Evolutionary conservation across 92 coral and sea anemone species (phyloP).

Genomic region (Palythoa caribaeorum): DNA sequence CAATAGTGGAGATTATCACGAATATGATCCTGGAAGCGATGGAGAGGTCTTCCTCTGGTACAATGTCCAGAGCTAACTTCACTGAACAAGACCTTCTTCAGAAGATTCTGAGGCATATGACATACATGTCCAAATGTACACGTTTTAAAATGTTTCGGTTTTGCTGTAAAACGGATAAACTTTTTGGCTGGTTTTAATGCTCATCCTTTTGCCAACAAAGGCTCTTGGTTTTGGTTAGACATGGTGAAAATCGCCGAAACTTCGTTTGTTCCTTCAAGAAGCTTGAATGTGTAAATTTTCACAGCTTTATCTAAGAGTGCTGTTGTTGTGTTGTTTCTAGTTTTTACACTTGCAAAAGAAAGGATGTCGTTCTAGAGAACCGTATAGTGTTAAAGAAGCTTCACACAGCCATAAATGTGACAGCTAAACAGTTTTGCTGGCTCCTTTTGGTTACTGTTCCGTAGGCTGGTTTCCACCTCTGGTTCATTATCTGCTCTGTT

Average conservation of each 20-base stretch:
- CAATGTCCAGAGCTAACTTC: too few relatives aligned
- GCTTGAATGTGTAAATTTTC: not conserved
- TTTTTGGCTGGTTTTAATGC: not conserved
- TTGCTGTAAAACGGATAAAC: not conserved
- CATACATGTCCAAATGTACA: too few relatives aligned
- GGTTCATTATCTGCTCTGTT: not conserved
- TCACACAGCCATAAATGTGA: constrained; percentile 30
- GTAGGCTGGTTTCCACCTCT: not conserved
- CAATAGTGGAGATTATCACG: too few relatives aligned
- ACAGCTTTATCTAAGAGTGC: not conserved
- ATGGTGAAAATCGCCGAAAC: not conserved
- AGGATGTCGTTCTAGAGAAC: constrained; percentile 31
- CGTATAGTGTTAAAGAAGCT: constrained; percentile 5
- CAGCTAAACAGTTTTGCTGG: constrained; percentile 18
- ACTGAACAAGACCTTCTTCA: too few relatives aligned
- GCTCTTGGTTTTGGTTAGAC: too few relatives aligned
- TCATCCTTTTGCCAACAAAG: not conserved
- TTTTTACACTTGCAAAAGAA: too few relatives aligned
- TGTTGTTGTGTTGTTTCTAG: too few relatives aligned
- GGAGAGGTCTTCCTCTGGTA: too few relatives aligned
- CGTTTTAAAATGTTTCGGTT: not conserved
- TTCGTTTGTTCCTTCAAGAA: constrained; percentile 1
- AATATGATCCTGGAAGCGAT: too few relatives aligned
- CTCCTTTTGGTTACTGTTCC: not conserved
- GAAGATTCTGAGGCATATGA: too few relatives aligned